Base-by-base conservation (phyloP, 2,113 vertebrate genomes). In the Syngnathus floridae region DNA sequence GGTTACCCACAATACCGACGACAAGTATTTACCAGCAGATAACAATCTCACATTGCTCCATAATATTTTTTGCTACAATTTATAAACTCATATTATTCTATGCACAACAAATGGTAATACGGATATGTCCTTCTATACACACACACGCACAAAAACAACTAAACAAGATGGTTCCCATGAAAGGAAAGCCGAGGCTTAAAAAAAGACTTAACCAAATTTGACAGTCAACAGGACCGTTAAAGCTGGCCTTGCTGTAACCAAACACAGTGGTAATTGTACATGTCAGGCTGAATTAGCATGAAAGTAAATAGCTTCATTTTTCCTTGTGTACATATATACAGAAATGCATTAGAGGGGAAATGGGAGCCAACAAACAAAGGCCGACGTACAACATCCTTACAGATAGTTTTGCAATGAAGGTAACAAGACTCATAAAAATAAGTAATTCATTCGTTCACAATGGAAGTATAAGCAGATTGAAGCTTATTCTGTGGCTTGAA, bases 261-360 rank as follows among this genome's bases (percentile, higher is more conserved):
- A 91, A 88, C 88, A 84, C 79, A 81, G 78, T 69, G 60, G 87
- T 90, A 89, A 91, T 90, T 91, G 90, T 90, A 90, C 89, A 91
- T 88, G 89, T 91, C 90, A 91, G 86, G 82, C 79, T 67, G 82
- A 89, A 89, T 92, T 91, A 90, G 84, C 82, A 75, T 78, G 79
- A 76, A 86, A 88, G 89, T 87, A 88, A 90, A 89, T 87, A 88
- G 82, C 70, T 85, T 80, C 71, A 85, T 79, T 62, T 83, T 83
- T 68, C 49, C 66, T 69, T 69, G 62, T 60, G 52, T 67, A 67
- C 72, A 55, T 67, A 74, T 75, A 11, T 59, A 55, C 22, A 55
- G 8, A 31, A 31, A 31, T 38, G 19, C 36, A 54, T 51, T 56
- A 64, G 67, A 52, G 56, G 19, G 63, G 65, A 70, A 56, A 52